These are phyloP conservation scores for Nicator chloris DNA, from an alignment of 2,113 vertebrate species.

Conservation along the genomic window DNA sequence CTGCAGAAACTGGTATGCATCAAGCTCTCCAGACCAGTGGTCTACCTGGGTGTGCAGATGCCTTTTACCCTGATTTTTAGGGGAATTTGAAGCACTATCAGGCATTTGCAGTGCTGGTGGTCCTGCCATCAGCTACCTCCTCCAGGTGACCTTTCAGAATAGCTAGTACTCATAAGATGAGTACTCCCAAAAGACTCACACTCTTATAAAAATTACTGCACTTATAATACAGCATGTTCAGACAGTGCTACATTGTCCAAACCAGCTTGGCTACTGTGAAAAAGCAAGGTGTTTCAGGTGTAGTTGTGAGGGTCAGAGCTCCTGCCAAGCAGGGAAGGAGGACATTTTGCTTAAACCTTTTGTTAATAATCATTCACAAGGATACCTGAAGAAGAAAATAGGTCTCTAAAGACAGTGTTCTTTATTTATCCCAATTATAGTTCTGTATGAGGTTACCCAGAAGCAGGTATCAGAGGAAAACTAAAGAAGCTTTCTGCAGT, in stretches of 20 bases:
- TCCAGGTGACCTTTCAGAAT: not conserved
- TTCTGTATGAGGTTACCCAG: not conserved
- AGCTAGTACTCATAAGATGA: not conserved
- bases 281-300: not conserved
- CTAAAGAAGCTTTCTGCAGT: not conserved
- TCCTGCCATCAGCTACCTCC: not conserved
- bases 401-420: not conserved
- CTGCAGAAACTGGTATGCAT: not conserved
- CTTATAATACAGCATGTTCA: not conserved
- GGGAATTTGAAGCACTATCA: not conserved
- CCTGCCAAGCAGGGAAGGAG: not conserved
- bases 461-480: constrained; percentile 13
- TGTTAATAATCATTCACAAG: not conserved
- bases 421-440: constrained; percentile 5
- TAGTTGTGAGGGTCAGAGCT: not conserved
- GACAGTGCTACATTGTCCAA: not conserved
- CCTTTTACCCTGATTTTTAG: not conserved
- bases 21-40: not conserved
- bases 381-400: constrained; percentile 1
- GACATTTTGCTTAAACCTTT: not conserved
- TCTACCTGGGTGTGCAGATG: not conserved
- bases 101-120: not conserved
- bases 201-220: not conserved
- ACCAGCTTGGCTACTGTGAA: not conserved
- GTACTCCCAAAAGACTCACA: not conserved